Evolutionary conservation across 2,888 invertebrate genomes (phyloP).

Genomic region (Sicus ferrugineus): DNA sequence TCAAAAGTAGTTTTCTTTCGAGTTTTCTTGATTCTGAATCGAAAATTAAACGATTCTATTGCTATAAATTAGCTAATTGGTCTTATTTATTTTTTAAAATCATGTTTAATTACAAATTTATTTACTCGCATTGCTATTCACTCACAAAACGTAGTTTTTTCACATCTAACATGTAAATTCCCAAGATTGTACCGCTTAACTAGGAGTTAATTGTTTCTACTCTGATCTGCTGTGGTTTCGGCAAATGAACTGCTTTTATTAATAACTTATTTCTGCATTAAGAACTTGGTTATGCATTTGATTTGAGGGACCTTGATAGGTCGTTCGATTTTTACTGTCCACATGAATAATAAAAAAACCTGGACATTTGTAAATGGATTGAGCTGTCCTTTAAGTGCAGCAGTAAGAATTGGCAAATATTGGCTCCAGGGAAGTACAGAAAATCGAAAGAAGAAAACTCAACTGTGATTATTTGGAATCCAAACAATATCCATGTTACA

Average conservation of each 20-base stretch:
- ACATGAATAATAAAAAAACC: too few species aligned
- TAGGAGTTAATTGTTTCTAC: background rate
- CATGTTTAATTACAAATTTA: too few species aligned
- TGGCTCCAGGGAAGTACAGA: conserved; percentile 12
- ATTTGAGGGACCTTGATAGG: background rate
- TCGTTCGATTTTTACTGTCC: too few species aligned
- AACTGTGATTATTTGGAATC: conserved; percentile 53
- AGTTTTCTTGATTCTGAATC: background rate
- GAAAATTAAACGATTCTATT: background rate
- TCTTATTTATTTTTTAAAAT: too few species aligned
- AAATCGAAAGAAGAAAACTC: conserved; percentile 44
- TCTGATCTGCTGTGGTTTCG: background rate
- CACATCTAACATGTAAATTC: background rate
- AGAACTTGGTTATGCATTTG: conserved; percentile 43
- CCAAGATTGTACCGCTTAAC: too few species aligned
- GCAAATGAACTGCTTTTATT: background rate
- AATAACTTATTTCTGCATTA: background rate
- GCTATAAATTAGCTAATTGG: too few species aligned
- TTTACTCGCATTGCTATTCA: background rate
- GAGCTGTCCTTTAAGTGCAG: too few species aligned
- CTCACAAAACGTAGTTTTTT: conserved; percentile 1
- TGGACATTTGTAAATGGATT: too few species aligned
- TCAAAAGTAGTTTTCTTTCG: background rate
- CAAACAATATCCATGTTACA: conserved; percentile 35
- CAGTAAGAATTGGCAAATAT: conserved; percentile 22